These are phyloP conservation scores for Dasyornis broadbenti DNA, from an alignment of 2,113 vertebrate genomes.

Conservation along the genomic window DNA sequence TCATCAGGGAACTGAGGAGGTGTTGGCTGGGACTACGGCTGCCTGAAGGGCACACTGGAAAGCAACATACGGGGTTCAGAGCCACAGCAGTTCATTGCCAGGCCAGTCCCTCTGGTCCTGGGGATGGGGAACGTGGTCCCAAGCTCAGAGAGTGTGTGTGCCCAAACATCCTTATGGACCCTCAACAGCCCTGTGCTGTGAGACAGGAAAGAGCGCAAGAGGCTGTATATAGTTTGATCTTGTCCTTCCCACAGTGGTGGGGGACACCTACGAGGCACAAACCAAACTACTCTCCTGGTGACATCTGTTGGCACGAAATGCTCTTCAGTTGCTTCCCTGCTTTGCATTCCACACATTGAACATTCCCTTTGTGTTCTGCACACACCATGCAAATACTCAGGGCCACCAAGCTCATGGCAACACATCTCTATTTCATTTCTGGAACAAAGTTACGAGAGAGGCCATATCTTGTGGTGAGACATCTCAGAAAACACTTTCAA, in stretches of 20 bases:
- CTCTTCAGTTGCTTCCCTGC: not conserved
- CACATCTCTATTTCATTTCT: not conserved
- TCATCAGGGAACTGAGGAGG: not conserved
- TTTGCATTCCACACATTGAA: not conserved
- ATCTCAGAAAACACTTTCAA: not conserved
- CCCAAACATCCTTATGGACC: accelerated
- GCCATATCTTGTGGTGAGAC: not conserved
- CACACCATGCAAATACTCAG: not conserved
- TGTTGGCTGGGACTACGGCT: not conserved
- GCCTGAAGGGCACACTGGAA: not conserved
- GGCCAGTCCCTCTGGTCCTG: not conserved
- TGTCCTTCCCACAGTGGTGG: not conserved
- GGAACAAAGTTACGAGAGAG: not conserved
- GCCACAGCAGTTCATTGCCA: not conserved
- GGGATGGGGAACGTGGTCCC: accelerated
- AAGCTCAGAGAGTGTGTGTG: accelerated
- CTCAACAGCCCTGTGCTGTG: not conserved
- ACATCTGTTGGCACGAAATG: not conserved
- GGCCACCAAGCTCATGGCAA: not conserved
- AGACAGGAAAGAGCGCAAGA: not conserved
- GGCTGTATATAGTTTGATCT: not conserved
- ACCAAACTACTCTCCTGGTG: not conserved
- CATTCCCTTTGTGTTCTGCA: not conserved
- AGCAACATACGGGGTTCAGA: accelerated
- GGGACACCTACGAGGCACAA: not conserved